A percentile compares a stretch with the other conserved stretches of the same genome.
phyloP scores from a whole-genome alignment of 1,140 invertebrate species.

The Papilio polytes region DNA sequence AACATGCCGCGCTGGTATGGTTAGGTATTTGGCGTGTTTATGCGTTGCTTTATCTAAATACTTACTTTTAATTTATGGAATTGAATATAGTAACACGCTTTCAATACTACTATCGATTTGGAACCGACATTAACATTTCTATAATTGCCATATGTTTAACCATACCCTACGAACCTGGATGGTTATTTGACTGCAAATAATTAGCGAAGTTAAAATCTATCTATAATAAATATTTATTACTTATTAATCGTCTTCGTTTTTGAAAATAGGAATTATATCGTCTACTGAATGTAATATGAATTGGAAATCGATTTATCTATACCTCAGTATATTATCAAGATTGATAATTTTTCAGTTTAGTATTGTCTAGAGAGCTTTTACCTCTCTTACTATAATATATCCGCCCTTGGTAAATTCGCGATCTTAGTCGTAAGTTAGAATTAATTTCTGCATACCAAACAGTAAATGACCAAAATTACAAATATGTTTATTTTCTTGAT shows the following conservation, averaged over 20 bases:
- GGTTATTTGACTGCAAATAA: background rate
- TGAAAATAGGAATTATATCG: background rate
- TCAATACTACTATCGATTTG: background rate
- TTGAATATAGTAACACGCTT: background rate
- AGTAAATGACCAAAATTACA: background rate
- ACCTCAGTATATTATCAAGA: background rate
- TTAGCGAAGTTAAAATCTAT: background rate
- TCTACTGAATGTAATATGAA: background rate
- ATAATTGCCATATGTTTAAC: background rate
- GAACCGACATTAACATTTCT: constrained; percentile 4
- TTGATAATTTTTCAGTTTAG: background rate
- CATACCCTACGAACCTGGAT: background rate
- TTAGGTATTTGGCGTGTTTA: constrained; percentile 19
- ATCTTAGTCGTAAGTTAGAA: background rate
- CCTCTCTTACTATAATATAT: too few relatives aligned
- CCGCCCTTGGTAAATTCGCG: background rate
- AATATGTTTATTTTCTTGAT: background rate
- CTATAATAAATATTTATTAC: background rate
- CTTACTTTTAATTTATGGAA: background rate
- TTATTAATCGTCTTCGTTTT: background rate
- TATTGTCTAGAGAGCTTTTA: background rate
- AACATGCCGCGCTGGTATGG: constrained; percentile 58
- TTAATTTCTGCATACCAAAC: background rate
- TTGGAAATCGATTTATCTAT: background rate
- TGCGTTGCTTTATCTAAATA: background rate